A percentile compares a stretch with the other conserved stretches of the same genome.
Conservation (phyloP, 2,888 invertebrate genomes). For the Lasioglossum calceatum region DNA sequence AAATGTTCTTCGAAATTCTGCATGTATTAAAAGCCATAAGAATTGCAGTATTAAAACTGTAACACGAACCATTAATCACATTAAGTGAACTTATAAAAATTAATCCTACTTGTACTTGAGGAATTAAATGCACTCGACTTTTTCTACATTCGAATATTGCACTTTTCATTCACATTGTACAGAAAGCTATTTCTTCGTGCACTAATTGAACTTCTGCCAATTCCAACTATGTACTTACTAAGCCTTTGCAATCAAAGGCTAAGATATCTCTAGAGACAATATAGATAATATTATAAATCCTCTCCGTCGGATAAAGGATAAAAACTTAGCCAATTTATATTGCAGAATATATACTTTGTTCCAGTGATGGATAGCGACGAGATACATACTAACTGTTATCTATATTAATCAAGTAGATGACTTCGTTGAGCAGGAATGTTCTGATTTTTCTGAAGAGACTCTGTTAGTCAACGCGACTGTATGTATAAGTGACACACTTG, state of each 20-base stretch:
- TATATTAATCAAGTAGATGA: not conserved
- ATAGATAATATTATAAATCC: not conserved
- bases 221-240: not conserved
- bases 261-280: not conserved
- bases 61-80: not conserved
- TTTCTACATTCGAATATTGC: not conserved
- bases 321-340: not conserved
- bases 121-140: not conserved
- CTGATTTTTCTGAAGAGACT: not conserved
- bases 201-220: not conserved
- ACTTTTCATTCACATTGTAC: not conserved
- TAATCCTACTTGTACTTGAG: not conserved
- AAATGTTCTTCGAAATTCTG: not conserved
- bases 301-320: not conserved
- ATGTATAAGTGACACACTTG: not conserved
- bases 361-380: not conserved
- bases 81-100: not conserved
- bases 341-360: not conserved
- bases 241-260: not conserved
- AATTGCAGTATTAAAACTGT: not conserved
- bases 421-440: not conserved
- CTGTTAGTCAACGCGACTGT: not conserved
- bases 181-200: not conserved
- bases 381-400: slow-evolving; percentile 1
- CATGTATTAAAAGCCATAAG: not conserved